Conservation (phyloP, 2,888 invertebrate genomes). For the Perizoma affinitatum region DNA sequence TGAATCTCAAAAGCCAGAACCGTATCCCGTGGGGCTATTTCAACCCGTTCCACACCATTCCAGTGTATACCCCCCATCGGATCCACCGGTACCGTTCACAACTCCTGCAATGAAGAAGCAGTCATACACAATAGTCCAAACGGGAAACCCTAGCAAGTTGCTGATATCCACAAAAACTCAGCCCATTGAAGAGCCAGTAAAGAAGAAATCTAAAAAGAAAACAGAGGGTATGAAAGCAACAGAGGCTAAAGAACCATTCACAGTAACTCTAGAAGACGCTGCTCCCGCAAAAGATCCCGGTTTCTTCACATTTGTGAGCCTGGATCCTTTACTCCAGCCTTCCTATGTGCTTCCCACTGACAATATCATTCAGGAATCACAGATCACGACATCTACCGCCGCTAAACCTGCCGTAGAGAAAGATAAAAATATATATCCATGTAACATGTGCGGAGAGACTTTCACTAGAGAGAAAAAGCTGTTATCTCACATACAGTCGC, state of each 20-base stretch:
- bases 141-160: slow-evolving; percentile 74
- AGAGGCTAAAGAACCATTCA: slow-evolving; percentile 51
- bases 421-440: slow-evolving; percentile 59
- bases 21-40: slow-evolving; percentile 76
- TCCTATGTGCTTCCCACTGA: slow-evolving; percentile 74
- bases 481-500: slow-evolving; percentile 70
- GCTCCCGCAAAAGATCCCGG: slow-evolving; percentile 58
- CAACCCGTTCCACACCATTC: slow-evolving; percentile 59
- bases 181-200: slow-evolving; percentile 49
- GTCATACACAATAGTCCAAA: slow-evolving; percentile 74
- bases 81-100: slow-evolving; percentile 51
- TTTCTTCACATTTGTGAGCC: slow-evolving; percentile 76
- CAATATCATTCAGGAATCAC: slow-evolving; percentile 76
- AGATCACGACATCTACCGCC: slow-evolving; percentile 70
- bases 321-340: slow-evolving; percentile 73
- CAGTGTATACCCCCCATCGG: slow-evolving; percentile 35
- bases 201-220: slow-evolving; percentile 60
- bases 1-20: slow-evolving; percentile 41
- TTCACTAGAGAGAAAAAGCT: slow-evolving; percentile 76
- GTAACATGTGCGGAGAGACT: slow-evolving; percentile 70
- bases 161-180: slow-evolving; percentile 74
- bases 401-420: slow-evolving; percentile 43
- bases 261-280: slow-evolving; percentile 58
- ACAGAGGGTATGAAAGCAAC: slow-evolving; percentile 23
- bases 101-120: slow-evolving; percentile 76